These are phyloP conservation scores for Nyctibius grandis DNA, from an alignment of 2,797 vertebrate genomes.

Conservation along the genomic window DNA sequence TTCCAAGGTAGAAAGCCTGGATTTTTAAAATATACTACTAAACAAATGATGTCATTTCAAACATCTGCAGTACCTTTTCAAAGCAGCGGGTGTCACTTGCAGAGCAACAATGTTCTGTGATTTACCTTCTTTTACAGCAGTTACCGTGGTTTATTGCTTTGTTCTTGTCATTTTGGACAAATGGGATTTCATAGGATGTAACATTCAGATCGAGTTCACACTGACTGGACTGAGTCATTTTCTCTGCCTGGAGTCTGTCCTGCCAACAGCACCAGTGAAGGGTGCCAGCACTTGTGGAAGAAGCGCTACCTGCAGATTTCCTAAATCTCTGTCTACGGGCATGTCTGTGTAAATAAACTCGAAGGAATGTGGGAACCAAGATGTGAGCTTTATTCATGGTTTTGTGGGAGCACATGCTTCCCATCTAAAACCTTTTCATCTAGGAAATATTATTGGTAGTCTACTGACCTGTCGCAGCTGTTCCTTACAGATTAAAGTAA, in stretches of 20 bases:
- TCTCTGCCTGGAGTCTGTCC: background rate
- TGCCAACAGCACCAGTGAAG: background rate
- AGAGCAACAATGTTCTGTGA: constrained; percentile 27
- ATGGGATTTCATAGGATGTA: background rate
- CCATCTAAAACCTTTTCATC: background rate
- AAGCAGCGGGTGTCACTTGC: constrained; percentile 65
- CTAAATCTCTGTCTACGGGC: background rate
- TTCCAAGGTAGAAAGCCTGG: background rate
- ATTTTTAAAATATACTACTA: background rate
- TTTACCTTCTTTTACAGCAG: background rate
- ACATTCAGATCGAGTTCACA: background rate
- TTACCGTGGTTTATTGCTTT: background rate
- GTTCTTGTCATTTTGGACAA: background rate
- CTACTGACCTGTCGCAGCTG: background rate
- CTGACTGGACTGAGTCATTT: background rate
- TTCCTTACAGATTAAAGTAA: background rate
- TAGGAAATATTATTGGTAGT: background rate
- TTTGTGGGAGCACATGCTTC: background rate
- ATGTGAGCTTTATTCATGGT: background rate
- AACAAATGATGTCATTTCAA: background rate
- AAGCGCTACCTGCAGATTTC: background rate
- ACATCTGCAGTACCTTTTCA: constrained; percentile 26
- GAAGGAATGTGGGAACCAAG: background rate
- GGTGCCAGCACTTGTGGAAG: background rate
- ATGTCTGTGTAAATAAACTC: background rate